Evolutionary conservation across 2,113 vertebrate species (phyloP).

Genomic region (Phrynocephalus versicolor): DNA sequence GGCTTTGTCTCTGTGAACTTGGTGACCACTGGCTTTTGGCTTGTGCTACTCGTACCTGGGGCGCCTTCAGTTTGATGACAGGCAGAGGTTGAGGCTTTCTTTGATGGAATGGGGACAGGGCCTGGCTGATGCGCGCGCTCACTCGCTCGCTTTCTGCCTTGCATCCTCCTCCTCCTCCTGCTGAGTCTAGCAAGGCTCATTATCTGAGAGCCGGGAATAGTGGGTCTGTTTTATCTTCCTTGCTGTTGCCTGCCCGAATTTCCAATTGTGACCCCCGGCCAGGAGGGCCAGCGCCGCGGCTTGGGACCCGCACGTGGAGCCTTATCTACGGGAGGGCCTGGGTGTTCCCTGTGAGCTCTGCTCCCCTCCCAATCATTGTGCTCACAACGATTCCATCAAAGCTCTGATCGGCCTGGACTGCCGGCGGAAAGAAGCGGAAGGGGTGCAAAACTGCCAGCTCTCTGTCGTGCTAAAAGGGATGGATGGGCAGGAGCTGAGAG

Average conservation of each 20-base stretch:
- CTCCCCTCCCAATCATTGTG: not conserved
- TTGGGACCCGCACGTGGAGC: not conserved
- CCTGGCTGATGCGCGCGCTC: too few relatives aligned
- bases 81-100: too few relatives aligned
- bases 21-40: too few relatives aligned
- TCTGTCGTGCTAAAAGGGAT: not conserved
- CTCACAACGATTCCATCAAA: not conserved
- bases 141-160: not conserved
- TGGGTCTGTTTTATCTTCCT: not conserved
- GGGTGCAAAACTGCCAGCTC: not conserved
- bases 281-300: not conserved
- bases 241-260: not conserved
- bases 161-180: not conserved
- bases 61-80: too few relatives aligned
- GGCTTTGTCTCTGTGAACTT: too few relatives aligned
- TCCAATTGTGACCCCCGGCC: too few relatives aligned
- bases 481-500: not conserved
- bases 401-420: not conserved
- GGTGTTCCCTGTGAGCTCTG: not conserved
- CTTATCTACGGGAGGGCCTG: not conserved
- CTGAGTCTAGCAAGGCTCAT: not conserved
- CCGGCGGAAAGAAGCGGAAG: not conserved
- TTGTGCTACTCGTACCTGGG: too few relatives aligned
- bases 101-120: not conserved
- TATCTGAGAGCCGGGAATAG: not conserved